phyloP scores from a whole-genome alignment of 2,113 vertebrate species.

The Myrmophylax atrothorax region DNA sequence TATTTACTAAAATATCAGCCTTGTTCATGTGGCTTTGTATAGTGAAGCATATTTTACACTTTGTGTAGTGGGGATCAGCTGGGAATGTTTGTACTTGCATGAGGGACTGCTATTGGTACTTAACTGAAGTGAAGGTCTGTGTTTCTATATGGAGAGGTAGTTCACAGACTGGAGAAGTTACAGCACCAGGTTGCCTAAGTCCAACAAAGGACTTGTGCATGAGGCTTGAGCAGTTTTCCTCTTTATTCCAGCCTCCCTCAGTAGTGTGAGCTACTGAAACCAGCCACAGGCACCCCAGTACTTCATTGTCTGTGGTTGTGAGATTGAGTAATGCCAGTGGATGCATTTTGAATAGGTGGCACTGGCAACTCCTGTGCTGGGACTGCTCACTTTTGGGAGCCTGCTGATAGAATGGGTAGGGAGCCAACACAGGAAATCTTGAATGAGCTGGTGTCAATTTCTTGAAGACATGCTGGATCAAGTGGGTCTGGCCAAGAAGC shows the following conservation, averaged over 20 bases:
- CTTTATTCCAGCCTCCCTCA: background rate
- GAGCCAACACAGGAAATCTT: background rate
- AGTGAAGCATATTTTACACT: constrained; percentile 32
- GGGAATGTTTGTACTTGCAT: background rate
- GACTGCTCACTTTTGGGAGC: background rate
- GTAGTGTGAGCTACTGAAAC: background rate
- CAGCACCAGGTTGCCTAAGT: background rate
- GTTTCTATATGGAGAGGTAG: background rate
- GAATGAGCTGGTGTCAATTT: background rate
- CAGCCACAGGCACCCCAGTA: rapidly evolving
- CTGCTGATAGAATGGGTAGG: background rate
- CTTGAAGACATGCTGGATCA: background rate
- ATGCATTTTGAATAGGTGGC: background rate
- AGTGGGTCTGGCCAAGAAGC: background rate
- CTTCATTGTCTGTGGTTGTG: rapidly evolving
- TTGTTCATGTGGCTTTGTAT: constrained; percentile 15
- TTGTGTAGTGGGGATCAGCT: constrained; percentile 2
- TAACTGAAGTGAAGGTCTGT: background rate
- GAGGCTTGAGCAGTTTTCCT: background rate
- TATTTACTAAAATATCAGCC: constrained; percentile 43
- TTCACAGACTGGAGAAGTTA: background rate
- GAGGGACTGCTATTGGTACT: background rate
- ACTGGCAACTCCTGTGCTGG: background rate
- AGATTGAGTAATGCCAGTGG: background rate
- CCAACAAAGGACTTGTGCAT: background rate